These are phyloP conservation scores for Berghia stephanieae DNA, from an alignment of 1,140 invertebrate genomes.

Conservation along the genomic window DNA sequence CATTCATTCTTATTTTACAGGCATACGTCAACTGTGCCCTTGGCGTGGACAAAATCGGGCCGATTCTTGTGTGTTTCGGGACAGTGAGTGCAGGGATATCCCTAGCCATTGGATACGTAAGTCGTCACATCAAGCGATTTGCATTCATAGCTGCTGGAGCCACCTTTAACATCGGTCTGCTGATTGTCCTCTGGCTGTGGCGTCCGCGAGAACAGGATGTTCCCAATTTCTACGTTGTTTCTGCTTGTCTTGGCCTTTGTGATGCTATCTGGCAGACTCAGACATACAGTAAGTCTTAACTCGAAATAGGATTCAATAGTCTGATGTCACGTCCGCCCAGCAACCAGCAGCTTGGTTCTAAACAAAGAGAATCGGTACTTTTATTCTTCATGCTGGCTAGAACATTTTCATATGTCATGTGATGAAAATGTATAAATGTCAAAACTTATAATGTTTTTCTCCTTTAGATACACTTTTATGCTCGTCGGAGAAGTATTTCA, in stretches of 20 bases:
- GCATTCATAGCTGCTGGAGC: constrained; percentile 63
- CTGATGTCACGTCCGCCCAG: no score
- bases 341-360: no score
- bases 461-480: no score
- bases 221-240: constrained; percentile 68
- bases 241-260: constrained; percentile 66
- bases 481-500: no score
- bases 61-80: constrained; percentile 65
- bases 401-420: no score
- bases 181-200: constrained; percentile 67
- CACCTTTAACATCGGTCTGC: constrained; percentile 64
- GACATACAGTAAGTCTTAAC: constrained; percentile 66
- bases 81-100: constrained; percentile 61
- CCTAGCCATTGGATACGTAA: constrained; percentile 61
- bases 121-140: constrained; percentile 64
- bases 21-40: constrained; percentile 66
- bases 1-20: no score
- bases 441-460: no score
- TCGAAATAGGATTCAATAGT: no score
- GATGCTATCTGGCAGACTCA: constrained; percentile 69
- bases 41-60: constrained; percentile 64
- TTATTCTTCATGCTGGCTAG: no score
- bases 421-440: no score
- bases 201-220: constrained; percentile 61
- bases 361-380: no score